Evolutionary conservation across 2,888 invertebrate species (phyloP), one percentile per base, ranked within the genome.

Genomic region (Lymantria dispar): DNA sequence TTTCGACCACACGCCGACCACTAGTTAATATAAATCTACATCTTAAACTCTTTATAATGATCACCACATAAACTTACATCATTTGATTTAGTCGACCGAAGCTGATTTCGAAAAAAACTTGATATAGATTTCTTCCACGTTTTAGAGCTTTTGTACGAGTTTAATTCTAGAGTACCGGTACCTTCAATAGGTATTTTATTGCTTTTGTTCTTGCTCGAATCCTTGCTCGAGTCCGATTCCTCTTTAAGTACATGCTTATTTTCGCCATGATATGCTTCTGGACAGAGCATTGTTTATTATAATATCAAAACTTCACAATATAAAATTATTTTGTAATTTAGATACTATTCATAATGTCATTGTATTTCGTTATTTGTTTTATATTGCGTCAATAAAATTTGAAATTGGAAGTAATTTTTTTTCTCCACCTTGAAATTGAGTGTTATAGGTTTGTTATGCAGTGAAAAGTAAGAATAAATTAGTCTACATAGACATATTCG

Each of bases 41-140:
- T n/a, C n/a, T n/a, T n/a, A n/a, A n/a, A n/a, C n/a, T 7, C 3
- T 11, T 11, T n/a, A 36, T 11, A 36, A 3, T 36, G n/a, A 36
- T 11, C 22, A 5, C 22, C 5, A 22, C 12, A 39, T 1, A 8
- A 29, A 60, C 86, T 83, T 76, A 91, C 90, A 60, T 90, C 89
- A 61, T 85, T 88, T 15, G 90, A 90, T 72, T 82, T 89, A 3
- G 88, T 83, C 45, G 89, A 83, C 43, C 89, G 83, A 50, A 84
- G 72, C 63, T 86, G 88, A 62, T 83, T 81, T 42, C 88, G 81
- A 72, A 91, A 91, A 67, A 91, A 90, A 65, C 83, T 87, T 2
- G 88, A 74, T 47, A 91, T 78, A 36, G 91, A 88, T 62, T 88
- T 90, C 64, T 87, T 91, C 91, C 90, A 91, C 46, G 80, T 85